Percentiles rank a stretch among this genome's conserved stretches.
Evolutionary conservation across 2,888 invertebrate genomes (phyloP).

Genomic region (Phlogophora meticulosa): DNA sequence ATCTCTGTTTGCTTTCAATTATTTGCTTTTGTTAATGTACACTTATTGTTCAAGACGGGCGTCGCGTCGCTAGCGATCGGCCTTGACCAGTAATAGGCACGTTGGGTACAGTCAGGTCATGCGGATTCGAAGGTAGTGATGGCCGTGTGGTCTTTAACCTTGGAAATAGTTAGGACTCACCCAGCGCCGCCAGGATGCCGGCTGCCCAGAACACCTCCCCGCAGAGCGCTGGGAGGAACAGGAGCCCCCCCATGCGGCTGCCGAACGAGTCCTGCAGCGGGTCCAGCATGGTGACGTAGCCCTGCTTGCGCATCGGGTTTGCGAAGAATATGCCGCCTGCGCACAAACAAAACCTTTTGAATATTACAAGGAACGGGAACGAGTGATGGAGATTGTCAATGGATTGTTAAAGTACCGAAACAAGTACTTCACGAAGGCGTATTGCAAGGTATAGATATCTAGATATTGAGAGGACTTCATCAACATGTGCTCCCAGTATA

Average conservation of each 20-base stretch:
- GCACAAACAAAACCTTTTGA: slow-evolving; percentile 14
- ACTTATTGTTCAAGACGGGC: not conserved
- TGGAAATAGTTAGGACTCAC: slow-evolving; percentile 84
- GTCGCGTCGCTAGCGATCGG: no score
- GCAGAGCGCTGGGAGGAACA: slow-evolving; percentile 98
- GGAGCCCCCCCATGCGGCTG: slow-evolving; percentile 98
- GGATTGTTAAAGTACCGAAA: no score
- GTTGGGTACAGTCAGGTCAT: not conserved
- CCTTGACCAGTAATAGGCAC: not conserved
- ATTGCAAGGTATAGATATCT: not conserved
- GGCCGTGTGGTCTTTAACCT: no score
- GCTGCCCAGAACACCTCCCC: slow-evolving; percentile 99
- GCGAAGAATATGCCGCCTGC: slow-evolving; percentile 99
- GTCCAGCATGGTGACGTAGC: slow-evolving; percentile 99
- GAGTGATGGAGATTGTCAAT: not conserved
- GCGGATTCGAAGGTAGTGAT: not conserved
- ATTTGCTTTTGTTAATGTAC: not conserved
- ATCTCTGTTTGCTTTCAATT: not conserved
- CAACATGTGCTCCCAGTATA: not conserved
- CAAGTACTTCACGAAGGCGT: no score
- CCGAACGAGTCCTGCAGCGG: slow-evolving; percentile 99
- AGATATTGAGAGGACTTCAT: no score
- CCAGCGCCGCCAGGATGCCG: slow-evolving; percentile 98
- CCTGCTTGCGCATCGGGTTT: slow-evolving; percentile 99
- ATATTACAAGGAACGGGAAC: no score